A percentile compares a stretch with the other conserved stretches of the same genome.
These are phyloP conservation scores for Pyrochroa serraticornis DNA, from an alignment of 2,888 invertebrate genomes.

Conservation along the genomic window DNA sequence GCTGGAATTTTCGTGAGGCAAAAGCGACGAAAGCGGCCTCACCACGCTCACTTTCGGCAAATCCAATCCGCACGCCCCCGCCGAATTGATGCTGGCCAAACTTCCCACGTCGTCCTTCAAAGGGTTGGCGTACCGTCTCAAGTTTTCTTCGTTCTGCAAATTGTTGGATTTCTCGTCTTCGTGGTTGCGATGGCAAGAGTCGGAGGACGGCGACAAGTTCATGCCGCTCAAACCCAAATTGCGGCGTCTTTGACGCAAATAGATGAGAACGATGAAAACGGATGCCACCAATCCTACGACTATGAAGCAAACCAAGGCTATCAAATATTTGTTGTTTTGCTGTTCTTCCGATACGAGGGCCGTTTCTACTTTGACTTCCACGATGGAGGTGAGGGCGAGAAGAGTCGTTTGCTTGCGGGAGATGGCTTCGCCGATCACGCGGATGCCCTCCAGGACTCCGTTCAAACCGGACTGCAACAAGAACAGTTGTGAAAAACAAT, in stretches of 20 bases:
- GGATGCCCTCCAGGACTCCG: slow-evolving; percentile 63
- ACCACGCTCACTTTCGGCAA: slow-evolving; percentile 59
- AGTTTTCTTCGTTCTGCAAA: slow-evolving; percentile 87
- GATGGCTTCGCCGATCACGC: slow-evolving; percentile 67
- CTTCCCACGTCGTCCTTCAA: slow-evolving; percentile 65
- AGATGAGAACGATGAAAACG: slow-evolving; percentile 59
- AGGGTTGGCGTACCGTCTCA: slow-evolving; percentile 82
- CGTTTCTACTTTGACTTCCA: slow-evolving; percentile 80
- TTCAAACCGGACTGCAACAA: slow-evolving; percentile 61
- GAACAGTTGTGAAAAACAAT: slow-evolving; percentile 20
- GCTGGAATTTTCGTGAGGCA: slow-evolving; percentile 59
- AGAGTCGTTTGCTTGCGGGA: slow-evolving; percentile 67
- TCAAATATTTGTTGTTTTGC: slow-evolving; percentile 59
- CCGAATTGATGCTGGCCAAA: slow-evolving; percentile 50
- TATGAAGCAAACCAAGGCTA: slow-evolving; percentile 58
- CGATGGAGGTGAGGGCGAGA: slow-evolving; percentile 71
- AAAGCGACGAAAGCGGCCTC: slow-evolving; percentile 56
- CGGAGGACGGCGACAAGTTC: slow-evolving; percentile 62
- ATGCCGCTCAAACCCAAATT: slow-evolving; percentile 62
- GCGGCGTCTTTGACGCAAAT: slow-evolving; percentile 63
- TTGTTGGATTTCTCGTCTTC: slow-evolving; percentile 91
- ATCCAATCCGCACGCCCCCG: slow-evolving; percentile 50
- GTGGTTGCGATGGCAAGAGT: slow-evolving; percentile 69
- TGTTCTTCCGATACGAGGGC: slow-evolving; percentile 65
- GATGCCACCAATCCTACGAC: slow-evolving; percentile 54